Conservation (phyloP, 30 jellyfish, hydroid and myxozoan genomes). For the Aurelia coerulea region DNA sequence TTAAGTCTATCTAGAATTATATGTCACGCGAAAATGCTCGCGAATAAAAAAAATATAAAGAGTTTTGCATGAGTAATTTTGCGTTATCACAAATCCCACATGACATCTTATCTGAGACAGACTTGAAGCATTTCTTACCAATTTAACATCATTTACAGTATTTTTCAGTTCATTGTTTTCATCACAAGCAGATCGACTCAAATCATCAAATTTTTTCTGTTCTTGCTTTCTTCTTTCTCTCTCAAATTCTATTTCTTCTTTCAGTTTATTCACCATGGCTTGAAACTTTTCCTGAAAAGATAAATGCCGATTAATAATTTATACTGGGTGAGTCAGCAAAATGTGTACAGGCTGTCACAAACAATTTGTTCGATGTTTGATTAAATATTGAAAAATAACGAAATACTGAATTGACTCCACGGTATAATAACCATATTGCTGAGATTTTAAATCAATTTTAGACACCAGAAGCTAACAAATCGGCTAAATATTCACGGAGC, state of each 20-base stretch:
- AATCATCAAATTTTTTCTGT: background rate
- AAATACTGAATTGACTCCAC: no score
- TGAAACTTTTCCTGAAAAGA: constrained; percentile 27
- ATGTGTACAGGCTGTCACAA: background rate
- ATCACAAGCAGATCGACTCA: background rate
- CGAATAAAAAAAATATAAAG: no score
- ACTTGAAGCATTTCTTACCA: background rate
- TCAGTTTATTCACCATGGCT: background rate
- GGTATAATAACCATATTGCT: no score
- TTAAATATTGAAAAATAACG: no score
- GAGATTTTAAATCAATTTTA: no score
- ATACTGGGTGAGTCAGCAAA: background rate
- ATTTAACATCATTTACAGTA: background rate
- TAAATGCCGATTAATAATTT: background rate
- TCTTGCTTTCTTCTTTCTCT: constrained; percentile 14
- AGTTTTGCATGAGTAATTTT: no score
- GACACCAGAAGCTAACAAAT: no score
- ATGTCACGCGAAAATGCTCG: no score
- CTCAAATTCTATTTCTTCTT: constrained; percentile 13
- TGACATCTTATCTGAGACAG: no score
- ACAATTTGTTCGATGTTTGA: background rate
- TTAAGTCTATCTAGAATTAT: no score
- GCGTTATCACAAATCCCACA: no score
- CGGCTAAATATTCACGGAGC: no score
- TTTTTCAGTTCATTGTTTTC: constrained; percentile 14